Base-by-base conservation (phyloP, 2,888 invertebrate species). In the Aethes cnicana region DNA sequence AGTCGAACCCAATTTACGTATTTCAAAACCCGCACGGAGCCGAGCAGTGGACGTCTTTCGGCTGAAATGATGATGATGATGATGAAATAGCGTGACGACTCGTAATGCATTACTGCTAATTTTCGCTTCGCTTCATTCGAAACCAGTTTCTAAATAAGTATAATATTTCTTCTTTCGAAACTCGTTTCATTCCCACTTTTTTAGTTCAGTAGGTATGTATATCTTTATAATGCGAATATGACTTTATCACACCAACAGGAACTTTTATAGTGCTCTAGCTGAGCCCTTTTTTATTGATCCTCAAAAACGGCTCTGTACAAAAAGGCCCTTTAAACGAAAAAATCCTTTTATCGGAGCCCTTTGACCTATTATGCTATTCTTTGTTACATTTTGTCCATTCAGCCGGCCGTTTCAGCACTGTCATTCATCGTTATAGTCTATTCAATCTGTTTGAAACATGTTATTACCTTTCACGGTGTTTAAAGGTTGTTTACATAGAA, bases 331-430 rank as follows among this genome's bases (percentile, higher is more conserved):
- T n/a, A n/a, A n/a, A n/a, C n/a, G n/a, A n/a, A n/a, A 32, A 50
- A 52, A 46, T 30, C 46, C 52, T 52, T 52, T 52, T 52, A 52
- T 39, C 44, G 44, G 39, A 46, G 52, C 52, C 44, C 33, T 46
- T 39, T 52, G 30, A 33, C 37, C 44, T 18, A 39, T 52, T 52
- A 52, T 46, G 26, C 16, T 44, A 37, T 44, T 46, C 52, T 52
- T 52, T 52, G 52, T 52, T 46, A 46, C 25, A 20, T 46, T 50
- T 25, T 44, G 36, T 46, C 52, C 44, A 52, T 52, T 52, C 52
- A 52, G 44, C 33, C 14, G 3, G 25, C 18, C 23, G 21, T 50
- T 52, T 46, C 4, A 8, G 52, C 37, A 20, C 37, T 44, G 52
- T 52, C 52, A 39, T 46, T 46, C 52, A 52, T 39, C 39, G 46